Percentiles rank a stretch among this genome's conserved stretches.
Conservation (phyloP, 1,140 invertebrate species). For the Nixonia krombeini region DNA sequence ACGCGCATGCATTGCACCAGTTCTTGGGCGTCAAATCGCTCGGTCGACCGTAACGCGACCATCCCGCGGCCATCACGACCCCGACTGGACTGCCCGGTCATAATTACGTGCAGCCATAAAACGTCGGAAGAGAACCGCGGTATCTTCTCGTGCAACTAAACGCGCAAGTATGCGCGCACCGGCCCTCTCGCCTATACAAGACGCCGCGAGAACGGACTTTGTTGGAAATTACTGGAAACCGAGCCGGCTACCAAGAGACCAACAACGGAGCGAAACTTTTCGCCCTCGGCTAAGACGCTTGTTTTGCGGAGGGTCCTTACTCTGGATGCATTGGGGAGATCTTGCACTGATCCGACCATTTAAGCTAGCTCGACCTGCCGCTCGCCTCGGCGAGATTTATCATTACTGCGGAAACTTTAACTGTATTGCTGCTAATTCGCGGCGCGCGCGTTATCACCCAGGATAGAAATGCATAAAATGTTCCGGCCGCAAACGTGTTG, state of each 20-base stretch:
- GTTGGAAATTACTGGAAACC: constrained; percentile 55
- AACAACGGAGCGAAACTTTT: constrained; percentile 55
- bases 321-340: constrained; percentile 47
- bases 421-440: constrained; percentile 52
- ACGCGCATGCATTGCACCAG: constrained; percentile 4
- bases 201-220: constrained; percentile 31
- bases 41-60: constrained; percentile 66
- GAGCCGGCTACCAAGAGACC: constrained; percentile 54
- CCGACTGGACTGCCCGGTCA: constrained; percentile 37
- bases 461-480: constrained; percentile 31
- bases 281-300: constrained; percentile 50
- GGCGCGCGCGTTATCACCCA: constrained; percentile 37
- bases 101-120: constrained; percentile 41
- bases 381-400: constrained; percentile 47
- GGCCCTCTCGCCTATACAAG: constrained; percentile 34
- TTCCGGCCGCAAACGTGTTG: constrained; percentile 35
- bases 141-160: constrained; percentile 21
- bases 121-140: constrained; percentile 28
- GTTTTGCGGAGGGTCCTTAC: constrained; percentile 49
- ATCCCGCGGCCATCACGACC: constrained; percentile 54
- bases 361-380: constrained; percentile 34
- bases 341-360: constrained; percentile 53
- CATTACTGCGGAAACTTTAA: constrained; percentile 48
- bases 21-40: constrained; percentile 58
- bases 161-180: constrained; percentile 23